Conservation (phyloP, 1,140 invertebrate species). For the Drosophila micromelanica region DNA sequence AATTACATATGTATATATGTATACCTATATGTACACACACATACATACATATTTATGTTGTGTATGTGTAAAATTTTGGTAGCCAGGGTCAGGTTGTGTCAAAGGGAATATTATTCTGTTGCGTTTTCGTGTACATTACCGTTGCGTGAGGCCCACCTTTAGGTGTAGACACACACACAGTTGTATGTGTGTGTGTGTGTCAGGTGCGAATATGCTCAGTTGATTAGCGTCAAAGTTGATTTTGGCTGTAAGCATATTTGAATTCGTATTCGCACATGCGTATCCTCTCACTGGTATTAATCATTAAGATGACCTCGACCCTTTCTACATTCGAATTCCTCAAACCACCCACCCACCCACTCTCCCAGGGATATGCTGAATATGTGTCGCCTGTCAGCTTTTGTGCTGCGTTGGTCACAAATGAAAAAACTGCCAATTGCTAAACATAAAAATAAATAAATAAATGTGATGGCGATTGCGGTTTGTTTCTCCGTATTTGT, state of each 20-base stretch:
- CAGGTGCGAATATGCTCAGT: slow-evolving; percentile 32
- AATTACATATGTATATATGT: slow-evolving; percentile 26
- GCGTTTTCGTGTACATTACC: slow-evolving; percentile 29
- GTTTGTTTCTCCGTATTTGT: slow-evolving; percentile 44
- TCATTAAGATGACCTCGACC: slow-evolving; percentile 77
- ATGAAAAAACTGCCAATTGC: slow-evolving; percentile 73
- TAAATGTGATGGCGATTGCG: slow-evolving; percentile 77
- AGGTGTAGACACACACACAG: slow-evolving; percentile 13
- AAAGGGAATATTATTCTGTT: slow-evolving; percentile 62
- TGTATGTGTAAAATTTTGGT: slow-evolving; percentile 36
- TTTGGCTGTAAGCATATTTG: slow-evolving; percentile 22
- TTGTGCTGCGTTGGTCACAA: slow-evolving; percentile 66
- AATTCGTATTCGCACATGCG: slow-evolving; percentile 16
- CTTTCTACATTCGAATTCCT: slow-evolving; percentile 40
- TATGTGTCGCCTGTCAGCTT: slow-evolving; percentile 54
- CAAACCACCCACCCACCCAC: background rate
- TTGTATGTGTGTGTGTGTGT: background rate
- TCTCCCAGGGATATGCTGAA: slow-evolving; percentile 10
- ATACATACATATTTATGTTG: slow-evolving; percentile 5
- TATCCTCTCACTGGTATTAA: slow-evolving; percentile 64
- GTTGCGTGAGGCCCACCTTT: slow-evolving; percentile 19
- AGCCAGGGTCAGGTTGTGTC: slow-evolving; percentile 76
- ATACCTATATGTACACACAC: background rate
- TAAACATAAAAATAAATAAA: slow-evolving; percentile 79
- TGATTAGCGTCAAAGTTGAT: slow-evolving; percentile 21